These are phyloP conservation scores for Diceros bicornis DNA, from an alignment of 2,797 vertebrate species.

Conservation along the genomic window DNA sequence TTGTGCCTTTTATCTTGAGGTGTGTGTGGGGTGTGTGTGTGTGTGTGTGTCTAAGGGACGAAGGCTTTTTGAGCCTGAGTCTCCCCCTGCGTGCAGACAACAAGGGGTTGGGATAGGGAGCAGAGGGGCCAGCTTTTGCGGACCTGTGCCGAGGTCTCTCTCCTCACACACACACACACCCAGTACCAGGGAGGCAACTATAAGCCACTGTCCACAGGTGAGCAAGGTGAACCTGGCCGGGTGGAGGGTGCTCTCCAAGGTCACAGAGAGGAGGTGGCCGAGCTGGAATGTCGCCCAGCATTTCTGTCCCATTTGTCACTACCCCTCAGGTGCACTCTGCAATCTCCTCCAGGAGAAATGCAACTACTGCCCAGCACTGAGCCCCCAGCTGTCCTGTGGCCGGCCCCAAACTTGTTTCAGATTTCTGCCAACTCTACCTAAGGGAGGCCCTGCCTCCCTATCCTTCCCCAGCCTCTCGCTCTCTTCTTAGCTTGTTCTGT, in stretches of 20 bases:
- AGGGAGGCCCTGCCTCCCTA: background rate
- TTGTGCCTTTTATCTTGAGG: background rate
- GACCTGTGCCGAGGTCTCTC: too few relatives aligned
- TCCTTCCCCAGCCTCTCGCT: background rate
- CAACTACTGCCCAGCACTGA: too few relatives aligned
- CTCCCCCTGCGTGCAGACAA: background rate
- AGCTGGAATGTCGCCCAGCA: background rate
- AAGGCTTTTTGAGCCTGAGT: background rate
- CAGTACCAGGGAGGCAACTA: background rate
- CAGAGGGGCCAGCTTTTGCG: accelerated
- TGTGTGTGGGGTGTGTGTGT: too few relatives aligned
- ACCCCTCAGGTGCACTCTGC: background rate
- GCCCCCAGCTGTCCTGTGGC: too few relatives aligned
- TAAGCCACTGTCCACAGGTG: too few relatives aligned
- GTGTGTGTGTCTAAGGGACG: background rate
- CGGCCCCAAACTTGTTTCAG: background rate
- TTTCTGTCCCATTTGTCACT: background rate
- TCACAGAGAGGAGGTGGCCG: background rate
- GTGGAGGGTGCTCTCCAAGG: background rate
- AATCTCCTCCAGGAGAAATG: background rate
- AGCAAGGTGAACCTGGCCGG: too few relatives aligned
- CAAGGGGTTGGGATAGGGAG: background rate
- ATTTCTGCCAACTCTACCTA: background rate
- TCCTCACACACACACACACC: background rate
- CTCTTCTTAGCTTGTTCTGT: background rate